phyloP scores from a whole-genome alignment of 2,888 invertebrate genomes.

The Physocephala rufipes region DNA sequence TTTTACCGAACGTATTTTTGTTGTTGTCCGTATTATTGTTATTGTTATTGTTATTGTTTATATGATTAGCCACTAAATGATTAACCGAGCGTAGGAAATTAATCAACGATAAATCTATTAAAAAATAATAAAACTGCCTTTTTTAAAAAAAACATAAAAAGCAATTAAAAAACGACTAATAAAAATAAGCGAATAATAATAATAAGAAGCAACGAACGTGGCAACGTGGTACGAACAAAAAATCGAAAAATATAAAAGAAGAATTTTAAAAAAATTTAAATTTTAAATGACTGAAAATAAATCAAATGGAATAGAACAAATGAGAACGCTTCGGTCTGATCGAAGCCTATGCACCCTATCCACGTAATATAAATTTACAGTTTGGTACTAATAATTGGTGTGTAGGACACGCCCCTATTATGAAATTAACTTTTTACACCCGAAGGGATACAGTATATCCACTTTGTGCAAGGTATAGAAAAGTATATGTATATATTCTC shows the following conservation, averaged over 20 bases:
- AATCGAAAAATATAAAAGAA: neutral
- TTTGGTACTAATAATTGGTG: too few species aligned
- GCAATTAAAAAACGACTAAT: neutral
- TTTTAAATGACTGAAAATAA: neutral
- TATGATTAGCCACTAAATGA: slow-evolving; percentile 13
- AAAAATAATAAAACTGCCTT: slow-evolving; percentile 11
- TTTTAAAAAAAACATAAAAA: neutral
- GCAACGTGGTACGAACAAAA: neutral
- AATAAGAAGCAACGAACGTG: neutral
- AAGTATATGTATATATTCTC: too few species aligned
- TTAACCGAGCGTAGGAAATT: slow-evolving; percentile 20
- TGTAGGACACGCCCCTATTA: too few species aligned
- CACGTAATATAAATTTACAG: too few species aligned
- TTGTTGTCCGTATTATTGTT: neutral
- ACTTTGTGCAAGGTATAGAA: too few species aligned
- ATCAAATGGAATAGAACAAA: neutral
- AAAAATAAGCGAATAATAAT: neutral
- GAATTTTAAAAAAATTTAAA: neutral
- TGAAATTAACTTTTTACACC: too few species aligned
- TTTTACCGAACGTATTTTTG: neutral
- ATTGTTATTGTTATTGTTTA: slow-evolving; percentile 1
- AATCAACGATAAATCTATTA: slow-evolving; percentile 23
- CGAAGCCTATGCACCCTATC: too few species aligned
- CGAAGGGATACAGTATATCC: too few species aligned
- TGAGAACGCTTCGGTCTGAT: too few species aligned